Evolutionary conservation across 2,797 vertebrate genomes (phyloP).

Genomic region (Phalloptychus januarius): DNA sequence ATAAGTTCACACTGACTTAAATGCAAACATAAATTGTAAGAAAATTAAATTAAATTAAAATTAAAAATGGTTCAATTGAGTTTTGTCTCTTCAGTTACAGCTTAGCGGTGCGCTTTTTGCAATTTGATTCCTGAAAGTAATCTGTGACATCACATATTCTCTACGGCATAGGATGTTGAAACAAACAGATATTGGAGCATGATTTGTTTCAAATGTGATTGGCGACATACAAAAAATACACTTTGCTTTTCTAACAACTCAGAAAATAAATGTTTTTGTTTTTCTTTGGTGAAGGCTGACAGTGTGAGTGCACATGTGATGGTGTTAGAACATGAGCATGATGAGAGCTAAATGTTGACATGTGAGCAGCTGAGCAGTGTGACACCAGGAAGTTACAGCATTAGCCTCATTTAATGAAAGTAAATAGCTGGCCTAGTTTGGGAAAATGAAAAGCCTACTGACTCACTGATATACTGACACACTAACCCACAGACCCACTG

Average conservation of each 20-base stretch:
- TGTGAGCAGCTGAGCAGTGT: slow-evolving; percentile 25
- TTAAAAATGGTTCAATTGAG: neutral
- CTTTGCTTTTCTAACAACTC: neutral
- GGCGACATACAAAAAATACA: no score
- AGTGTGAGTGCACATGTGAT: slow-evolving; percentile 23
- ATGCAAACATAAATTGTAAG: neutral
- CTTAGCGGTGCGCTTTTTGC: neutral
- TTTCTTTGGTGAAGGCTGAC: slow-evolving; percentile 4
- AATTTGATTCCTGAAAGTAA: neutral
- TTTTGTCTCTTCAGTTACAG: neutral
- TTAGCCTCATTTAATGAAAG: slow-evolving; percentile 62
- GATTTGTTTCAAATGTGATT: neutral
- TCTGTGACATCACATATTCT: neutral
- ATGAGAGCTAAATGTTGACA: slow-evolving; percentile 6
- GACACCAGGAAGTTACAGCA: slow-evolving; percentile 42
- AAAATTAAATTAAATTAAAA: no score
- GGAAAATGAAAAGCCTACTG: slow-evolving; percentile 78
- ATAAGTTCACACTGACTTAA: neutral
- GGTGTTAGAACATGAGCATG: slow-evolving; percentile 19
- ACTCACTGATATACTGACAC: slow-evolving; percentile 90
- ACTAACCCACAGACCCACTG: slow-evolving; percentile 83
- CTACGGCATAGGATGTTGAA: neutral
- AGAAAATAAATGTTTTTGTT: slow-evolving; percentile 4
- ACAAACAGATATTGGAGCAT: neutral
- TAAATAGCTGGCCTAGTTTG: slow-evolving; percentile 62